Base-by-base conservation (phyloP, 2,888 invertebrate species). In the Nomada goodeniana region DNA sequence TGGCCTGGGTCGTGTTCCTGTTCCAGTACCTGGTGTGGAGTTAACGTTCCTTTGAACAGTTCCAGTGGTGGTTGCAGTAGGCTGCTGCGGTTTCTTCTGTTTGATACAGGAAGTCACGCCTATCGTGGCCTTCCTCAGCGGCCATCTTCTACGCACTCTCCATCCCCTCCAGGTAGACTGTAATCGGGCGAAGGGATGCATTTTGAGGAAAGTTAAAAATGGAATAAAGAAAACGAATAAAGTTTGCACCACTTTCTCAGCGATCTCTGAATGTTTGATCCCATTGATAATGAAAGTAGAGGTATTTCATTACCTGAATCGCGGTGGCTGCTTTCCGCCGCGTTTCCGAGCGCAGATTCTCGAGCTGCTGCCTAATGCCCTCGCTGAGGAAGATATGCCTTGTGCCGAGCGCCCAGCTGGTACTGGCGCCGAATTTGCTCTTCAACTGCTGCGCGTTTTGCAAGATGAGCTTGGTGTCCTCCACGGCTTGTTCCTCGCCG, bases 321-420 rank as follows among this genome's bases (percentile, higher is more conserved):
- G 96, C 93, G n/a, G 96, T 96, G 1, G 98, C 98, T 18, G 98
- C 97, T 86, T 96, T 96, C 88, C 96, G 96, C 0, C 98, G 95
- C 3, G 96, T 97, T 82, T 97, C 96, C 42, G 96, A 96, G 9
- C 98, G 95, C 91, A 98, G 94, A 79, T 96, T 96, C 93, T 98
- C 98, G 88, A 99, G 94, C 90, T 98, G 98, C 94, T 98, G 98
- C 9, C 98, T 95, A 91, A 98, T 97, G 44, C 98, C 98, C 94
- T 98, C 98, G 94, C 98, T 98, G 81, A 98, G 96, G 94, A 99
- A 99, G 63, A 98, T 97, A 94, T 99, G 98, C 3, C 98, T 95
- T 93, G 98, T 98, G 83, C 99, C 99, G 64, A 98, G 95, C 42
- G 98, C 98, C 98, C 98, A 98, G 91, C 97, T 96, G 63, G 96